Evolutionary conservation across 2,113 vertebrate species (phyloP).

Genomic region (Urocynchramus pylzowi): DNA sequence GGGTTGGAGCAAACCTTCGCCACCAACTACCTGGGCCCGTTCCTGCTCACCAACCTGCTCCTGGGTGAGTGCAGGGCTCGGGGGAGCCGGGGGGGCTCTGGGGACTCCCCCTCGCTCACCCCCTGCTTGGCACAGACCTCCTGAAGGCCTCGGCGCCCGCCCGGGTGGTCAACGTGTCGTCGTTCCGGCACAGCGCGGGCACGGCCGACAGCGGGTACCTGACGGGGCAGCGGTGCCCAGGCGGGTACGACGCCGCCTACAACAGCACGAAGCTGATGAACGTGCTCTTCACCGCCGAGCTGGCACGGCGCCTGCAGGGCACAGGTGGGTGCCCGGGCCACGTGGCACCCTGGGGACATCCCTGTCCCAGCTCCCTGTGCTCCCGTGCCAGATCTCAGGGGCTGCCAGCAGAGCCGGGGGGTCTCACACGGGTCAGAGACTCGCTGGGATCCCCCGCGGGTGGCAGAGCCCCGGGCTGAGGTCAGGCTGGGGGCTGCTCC

Average conservation of each 20-base stretch:
- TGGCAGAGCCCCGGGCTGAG: rapidly evolving
- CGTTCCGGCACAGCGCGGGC: slow-evolving; percentile 71
- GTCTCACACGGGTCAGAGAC: background rate
- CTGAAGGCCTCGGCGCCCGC: slow-evolving; percentile 76
- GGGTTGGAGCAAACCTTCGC: slow-evolving; percentile 79
- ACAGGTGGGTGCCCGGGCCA: slow-evolving; percentile 69
- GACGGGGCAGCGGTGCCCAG: slow-evolving; percentile 52
- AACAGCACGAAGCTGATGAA: slow-evolving; percentile 86
- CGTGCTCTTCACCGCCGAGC: slow-evolving; percentile 78
- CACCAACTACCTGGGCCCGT: slow-evolving; percentile 85
- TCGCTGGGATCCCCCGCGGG: rapidly evolving
- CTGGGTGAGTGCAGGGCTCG: slow-evolving; percentile 68
- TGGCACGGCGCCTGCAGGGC: slow-evolving; percentile 76
- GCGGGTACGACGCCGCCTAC: slow-evolving; percentile 20
- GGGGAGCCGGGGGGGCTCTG: background rate
- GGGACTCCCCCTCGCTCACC: background rate
- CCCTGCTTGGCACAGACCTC: slow-evolving; percentile 62
- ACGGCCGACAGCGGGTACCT: slow-evolving; percentile 71
- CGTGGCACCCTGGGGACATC: background rate
- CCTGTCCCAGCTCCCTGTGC: rapidly evolving
- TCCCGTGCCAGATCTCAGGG: rapidly evolving
- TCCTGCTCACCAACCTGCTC: slow-evolving; percentile 87
- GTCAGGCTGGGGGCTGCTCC: background rate
- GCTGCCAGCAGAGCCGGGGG: rapidly evolving
- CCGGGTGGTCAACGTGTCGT: slow-evolving; percentile 80